Conservation (phyloP, 2,113 vertebrate species). For the Polypterus senegalus region DNA sequence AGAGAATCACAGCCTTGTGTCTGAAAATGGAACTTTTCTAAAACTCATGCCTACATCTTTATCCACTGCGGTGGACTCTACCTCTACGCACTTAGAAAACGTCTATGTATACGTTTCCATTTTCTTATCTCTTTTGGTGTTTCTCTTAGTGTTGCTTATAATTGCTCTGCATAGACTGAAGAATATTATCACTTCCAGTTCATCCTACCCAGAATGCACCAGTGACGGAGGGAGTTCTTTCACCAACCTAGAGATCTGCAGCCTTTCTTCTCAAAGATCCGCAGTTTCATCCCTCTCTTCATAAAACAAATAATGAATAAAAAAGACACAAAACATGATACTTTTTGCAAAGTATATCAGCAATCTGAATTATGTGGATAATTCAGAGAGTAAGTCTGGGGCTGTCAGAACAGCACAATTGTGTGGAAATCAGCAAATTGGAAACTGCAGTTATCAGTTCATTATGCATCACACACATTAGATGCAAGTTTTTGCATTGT, state of each 20-base stretch:
- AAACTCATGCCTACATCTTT: conserved; percentile 70
- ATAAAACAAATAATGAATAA: conserved; percentile 32
- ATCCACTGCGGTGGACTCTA: conserved; percentile 63
- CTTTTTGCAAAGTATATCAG: too few relatives aligned
- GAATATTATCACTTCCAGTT: conserved; percentile 87
- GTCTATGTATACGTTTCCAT: conserved; percentile 89
- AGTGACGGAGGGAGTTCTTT: conserved; percentile 87
- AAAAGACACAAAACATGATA: too few relatives aligned
- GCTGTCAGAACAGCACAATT: too few relatives aligned
- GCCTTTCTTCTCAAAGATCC: conserved; percentile 79
- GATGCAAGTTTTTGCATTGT: too few relatives aligned
- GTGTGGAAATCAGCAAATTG: too few relatives aligned
- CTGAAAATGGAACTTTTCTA: conserved; percentile 71
- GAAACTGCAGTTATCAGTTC: too few relatives aligned
- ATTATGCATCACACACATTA: too few relatives aligned
- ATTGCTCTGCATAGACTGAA: conserved; percentile 91
- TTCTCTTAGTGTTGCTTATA: conserved; percentile 79
- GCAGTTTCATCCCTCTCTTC: conserved; percentile 78
- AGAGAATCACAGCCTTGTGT: conserved; percentile 34
- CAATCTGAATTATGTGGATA: too few relatives aligned
- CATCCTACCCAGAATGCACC: conserved; percentile 74
- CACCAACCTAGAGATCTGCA: conserved; percentile 94
- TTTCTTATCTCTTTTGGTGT: conserved; percentile 83
- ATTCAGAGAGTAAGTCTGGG: too few relatives aligned
- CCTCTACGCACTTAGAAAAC: conserved; percentile 51